These are phyloP conservation scores for Neocloeon triangulifer DNA, from an alignment of 1,140 invertebrate genomes.

Conservation along the genomic window DNA sequence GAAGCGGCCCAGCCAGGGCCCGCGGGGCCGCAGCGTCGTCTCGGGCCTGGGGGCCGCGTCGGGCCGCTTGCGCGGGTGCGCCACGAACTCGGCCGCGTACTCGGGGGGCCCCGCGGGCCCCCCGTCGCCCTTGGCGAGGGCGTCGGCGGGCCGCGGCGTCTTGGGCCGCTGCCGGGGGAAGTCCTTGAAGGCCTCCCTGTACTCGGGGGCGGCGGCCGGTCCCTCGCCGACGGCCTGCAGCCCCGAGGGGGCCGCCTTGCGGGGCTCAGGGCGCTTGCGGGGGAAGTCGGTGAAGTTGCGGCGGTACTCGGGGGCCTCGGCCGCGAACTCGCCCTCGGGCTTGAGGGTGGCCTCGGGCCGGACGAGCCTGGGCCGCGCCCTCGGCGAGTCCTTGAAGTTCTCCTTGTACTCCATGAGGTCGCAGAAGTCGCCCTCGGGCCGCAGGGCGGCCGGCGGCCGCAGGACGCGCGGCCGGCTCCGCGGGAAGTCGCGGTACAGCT, in stretches of 20 bases:
- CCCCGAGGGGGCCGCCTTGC: neutral
- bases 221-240: neutral
- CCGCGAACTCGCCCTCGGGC: neutral
- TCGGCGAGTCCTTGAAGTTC: slow-evolving; percentile 4
- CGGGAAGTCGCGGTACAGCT: slow-evolving; percentile 1
- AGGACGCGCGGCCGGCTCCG: neutral
- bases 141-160: neutral
- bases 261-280: neutral
- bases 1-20: neutral
- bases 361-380: neutral
- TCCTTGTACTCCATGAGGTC: neutral
- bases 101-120: neutral
- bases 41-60: neutral
- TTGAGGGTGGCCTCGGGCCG: slow-evolving; percentile 1
- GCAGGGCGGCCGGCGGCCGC: neutral
- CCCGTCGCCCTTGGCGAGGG: slow-evolving; percentile 1
- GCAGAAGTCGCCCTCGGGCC: slow-evolving; percentile 1
- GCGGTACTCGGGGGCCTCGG: slow-evolving; percentile 1
- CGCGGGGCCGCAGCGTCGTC: neutral
- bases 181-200: slow-evolving; percentile 1
- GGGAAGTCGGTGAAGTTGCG: slow-evolving; percentile 5
- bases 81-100: neutral
- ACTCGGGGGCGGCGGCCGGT: neutral
- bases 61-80: slow-evolving; percentile 1
- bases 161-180: slow-evolving; percentile 3